Conservation (phyloP, 1,140 invertebrate species). For the Zaprionus vittiger region DNA sequence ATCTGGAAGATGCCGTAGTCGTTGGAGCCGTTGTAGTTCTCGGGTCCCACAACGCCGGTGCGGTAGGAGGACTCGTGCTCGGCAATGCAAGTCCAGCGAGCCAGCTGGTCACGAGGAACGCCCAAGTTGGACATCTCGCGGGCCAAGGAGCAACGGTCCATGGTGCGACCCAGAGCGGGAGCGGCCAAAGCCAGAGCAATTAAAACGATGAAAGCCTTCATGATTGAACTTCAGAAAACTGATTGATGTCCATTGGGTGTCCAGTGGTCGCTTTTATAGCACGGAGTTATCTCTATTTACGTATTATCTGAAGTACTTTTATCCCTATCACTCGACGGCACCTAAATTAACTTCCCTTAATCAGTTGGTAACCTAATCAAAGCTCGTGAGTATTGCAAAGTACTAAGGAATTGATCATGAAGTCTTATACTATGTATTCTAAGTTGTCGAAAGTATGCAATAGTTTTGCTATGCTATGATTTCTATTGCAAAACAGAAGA, state of each 20-base stretch:
- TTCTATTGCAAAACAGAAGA: too few species aligned
- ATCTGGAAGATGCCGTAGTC: conserved; percentile 81
- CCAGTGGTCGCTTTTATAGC: conserved; percentile 49
- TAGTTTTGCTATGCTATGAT: too few species aligned
- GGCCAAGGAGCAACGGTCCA: conserved; percentile 76
- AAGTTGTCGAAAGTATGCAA: too few species aligned
- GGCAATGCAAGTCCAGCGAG: conserved; percentile 61
- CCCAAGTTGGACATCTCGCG: conserved; percentile 64
- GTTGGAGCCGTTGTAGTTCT: conserved; percentile 60
- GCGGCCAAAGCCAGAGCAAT: conserved; percentile 52
- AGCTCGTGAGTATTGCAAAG: background rate
- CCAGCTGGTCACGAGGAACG: conserved; percentile 50
- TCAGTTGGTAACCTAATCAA: conserved; percentile 7
- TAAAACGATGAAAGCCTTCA: conserved; percentile 54
- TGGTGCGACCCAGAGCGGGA: conserved; percentile 52
- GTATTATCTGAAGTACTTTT: conserved; percentile 25
- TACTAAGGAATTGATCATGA: background rate
- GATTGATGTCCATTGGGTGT: conserved; percentile 5
- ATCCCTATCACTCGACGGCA: background rate
- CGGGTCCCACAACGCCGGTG: conserved; percentile 51
- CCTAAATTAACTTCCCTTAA: conserved; percentile 10
- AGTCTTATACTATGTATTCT: too few species aligned
- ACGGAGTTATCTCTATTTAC: conserved; percentile 29
- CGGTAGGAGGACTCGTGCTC: conserved; percentile 59
- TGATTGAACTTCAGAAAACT: conserved; percentile 43